Evolutionary conservation across 2,113 vertebrate genomes (phyloP).

Genomic region (Monopterus albus): DNA sequence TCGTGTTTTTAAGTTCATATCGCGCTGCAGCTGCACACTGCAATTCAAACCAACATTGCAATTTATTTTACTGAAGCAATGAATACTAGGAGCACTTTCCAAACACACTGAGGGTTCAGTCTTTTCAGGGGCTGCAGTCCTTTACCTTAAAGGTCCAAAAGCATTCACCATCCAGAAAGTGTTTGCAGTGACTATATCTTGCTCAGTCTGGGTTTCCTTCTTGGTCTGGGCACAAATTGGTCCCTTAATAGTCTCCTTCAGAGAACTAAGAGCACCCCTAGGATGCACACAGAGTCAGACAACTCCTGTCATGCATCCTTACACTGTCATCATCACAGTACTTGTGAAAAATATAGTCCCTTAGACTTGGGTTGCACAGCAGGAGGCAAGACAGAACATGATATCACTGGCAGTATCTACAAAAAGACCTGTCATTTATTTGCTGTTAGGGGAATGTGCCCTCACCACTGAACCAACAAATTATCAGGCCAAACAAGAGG

Average conservation of each 20-base stretch:
- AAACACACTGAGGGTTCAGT: not conserved
- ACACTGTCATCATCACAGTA: conserved; percentile 2
- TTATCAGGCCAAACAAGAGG: not conserved
- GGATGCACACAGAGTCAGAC: not conserved
- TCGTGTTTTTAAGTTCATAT: not conserved
- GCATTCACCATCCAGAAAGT: not conserved
- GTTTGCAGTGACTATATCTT: conserved; percentile 22
- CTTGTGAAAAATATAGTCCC: conserved; percentile 14
- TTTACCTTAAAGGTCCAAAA: not conserved
- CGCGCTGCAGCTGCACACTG: not conserved
- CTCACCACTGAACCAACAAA: not conserved
- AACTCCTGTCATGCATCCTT: conserved; percentile 12
- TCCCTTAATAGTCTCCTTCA: conserved; percentile 30
- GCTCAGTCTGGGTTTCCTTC: conserved; percentile 15
- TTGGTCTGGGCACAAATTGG: conserved; percentile 18
- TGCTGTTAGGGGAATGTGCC: not conserved
- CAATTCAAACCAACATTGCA: not conserved
- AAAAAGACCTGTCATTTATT: conserved; percentile 8
- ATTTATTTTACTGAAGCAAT: not conserved
- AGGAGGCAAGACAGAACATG: not conserved
- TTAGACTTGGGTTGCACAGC: not conserved
- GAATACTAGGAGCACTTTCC: not conserved
- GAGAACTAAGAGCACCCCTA: conserved; percentile 1
- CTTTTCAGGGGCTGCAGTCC: not conserved
- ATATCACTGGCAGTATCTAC: not conserved